phyloP scores from a whole-genome alignment of 2,888 invertebrate genomes.

The Priocnemis perturbator region DNA sequence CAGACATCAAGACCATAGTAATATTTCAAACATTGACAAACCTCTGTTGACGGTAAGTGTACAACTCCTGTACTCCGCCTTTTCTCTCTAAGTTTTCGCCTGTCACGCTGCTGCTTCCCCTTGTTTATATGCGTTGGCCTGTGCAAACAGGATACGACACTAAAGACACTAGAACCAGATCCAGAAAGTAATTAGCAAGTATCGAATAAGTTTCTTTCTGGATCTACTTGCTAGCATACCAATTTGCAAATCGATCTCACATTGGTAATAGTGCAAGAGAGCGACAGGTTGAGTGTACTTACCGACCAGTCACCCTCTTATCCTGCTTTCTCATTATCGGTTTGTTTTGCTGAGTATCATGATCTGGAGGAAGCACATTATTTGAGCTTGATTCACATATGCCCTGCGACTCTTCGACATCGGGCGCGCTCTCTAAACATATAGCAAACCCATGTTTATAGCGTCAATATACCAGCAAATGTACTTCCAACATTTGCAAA shows the following conservation, averaged over 20 bases:
- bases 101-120: constrained; percentile 78
- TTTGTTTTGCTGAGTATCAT: constrained; percentile 64
- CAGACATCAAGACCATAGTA: constrained; percentile 7
- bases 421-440: constrained; percentile 56
- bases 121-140: constrained; percentile 77
- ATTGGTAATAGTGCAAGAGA: background rate
- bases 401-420: constrained; percentile 63
- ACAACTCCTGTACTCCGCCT: constrained; percentile 79
- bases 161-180: constrained; percentile 62
- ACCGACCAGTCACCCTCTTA: constrained; percentile 65
- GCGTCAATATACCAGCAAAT: background rate
- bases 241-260: background rate
- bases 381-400: constrained; percentile 62
- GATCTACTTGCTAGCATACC: constrained; percentile 32
- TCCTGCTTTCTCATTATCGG: constrained; percentile 67
- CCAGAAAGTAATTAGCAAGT: constrained; percentile 50
- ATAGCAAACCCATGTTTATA: constrained; percentile 1
- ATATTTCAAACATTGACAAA: constrained; percentile 56
- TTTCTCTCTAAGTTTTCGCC: constrained; percentile 79
- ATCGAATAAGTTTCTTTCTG: constrained; percentile 30
- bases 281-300: constrained; percentile 27
- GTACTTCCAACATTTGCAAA: background rate
- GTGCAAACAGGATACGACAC: constrained; percentile 66
- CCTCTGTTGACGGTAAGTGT: constrained; percentile 79
- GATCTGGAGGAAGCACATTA: constrained; percentile 60